Evolutionary conservation across 2,888 invertebrate species (phyloP).

Genomic region (Uloborus plumipes): DNA sequence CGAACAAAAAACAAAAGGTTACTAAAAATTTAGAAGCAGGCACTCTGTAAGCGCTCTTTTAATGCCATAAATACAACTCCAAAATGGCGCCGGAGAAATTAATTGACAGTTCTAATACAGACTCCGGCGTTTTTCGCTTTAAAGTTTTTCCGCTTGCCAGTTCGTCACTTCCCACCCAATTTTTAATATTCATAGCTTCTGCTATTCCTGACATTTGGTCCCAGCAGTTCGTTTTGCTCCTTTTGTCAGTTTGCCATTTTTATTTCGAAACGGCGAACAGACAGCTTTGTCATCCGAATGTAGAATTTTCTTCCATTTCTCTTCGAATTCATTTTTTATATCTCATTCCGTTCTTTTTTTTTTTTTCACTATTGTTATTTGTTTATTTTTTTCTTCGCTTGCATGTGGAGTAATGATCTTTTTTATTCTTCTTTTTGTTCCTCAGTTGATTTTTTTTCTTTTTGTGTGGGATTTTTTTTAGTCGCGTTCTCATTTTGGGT

Average conservation of each 20-base stretch:
- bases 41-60: no score
- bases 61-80: no score
- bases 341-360: constrained; percentile 51
- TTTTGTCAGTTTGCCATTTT: constrained; percentile 62
- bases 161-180: constrained; percentile 42
- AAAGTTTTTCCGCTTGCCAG: constrained; percentile 24
- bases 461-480: constrained; percentile 1
- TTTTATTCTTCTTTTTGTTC: constrained; percentile 17
- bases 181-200: constrained; percentile 64
- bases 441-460: constrained; percentile 4
- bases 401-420: constrained; percentile 62
- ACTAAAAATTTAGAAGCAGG: no score
- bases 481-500: constrained; percentile 57
- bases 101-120: no score
- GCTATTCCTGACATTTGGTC: constrained; percentile 61
- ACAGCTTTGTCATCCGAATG: constrained; percentile 64
- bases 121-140: no score
- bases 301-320: constrained; percentile 64
- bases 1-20: no score
- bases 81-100: no score
- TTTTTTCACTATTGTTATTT: constrained; percentile 28
- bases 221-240: constrained; percentile 61
- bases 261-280: constrained; percentile 58
- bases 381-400: constrained; percentile 24
- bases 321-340: constrained; percentile 64